Percentiles rank a stretch among this genome's conserved stretches.
Conservation (phyloP, 2,113 vertebrate genomes). For the Lampris incognitus region DNA sequence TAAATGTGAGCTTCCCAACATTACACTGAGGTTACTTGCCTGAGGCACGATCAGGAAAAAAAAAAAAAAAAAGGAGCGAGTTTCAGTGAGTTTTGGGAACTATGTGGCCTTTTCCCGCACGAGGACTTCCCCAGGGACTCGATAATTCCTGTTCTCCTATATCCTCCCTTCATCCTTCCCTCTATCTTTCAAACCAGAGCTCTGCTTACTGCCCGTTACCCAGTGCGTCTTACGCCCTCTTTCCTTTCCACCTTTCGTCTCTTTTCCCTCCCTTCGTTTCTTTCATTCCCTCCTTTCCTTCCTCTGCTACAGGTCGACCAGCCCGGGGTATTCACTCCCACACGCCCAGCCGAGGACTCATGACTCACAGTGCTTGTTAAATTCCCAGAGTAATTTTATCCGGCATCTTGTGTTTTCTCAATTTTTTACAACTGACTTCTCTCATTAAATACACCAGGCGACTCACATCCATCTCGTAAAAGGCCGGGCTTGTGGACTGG, state of each 20-base stretch:
- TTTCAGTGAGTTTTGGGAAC: slow-evolving; percentile 68
- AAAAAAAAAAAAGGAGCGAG: slow-evolving; percentile 10
- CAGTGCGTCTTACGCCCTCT: not conserved
- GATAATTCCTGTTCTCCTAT: slow-evolving; percentile 36
- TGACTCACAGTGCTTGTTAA: slow-evolving; percentile 44
- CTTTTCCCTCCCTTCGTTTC: slow-evolving; percentile 15
- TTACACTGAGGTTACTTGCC: slow-evolving; percentile 38
- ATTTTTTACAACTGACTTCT: slow-evolving; percentile 19
- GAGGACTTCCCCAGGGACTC: slow-evolving; percentile 54
- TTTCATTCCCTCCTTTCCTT: slow-evolving; percentile 4
- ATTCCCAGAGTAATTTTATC: slow-evolving; percentile 43
- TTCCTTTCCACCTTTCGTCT: not conserved
- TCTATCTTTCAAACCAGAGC: slow-evolving; percentile 18
- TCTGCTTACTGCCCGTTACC: slow-evolving; percentile 3
- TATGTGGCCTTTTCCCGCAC: slow-evolving; percentile 65
- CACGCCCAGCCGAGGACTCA: slow-evolving; percentile 24
- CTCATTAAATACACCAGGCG: slow-evolving; percentile 35
- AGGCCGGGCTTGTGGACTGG: not conserved
- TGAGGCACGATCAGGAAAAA: slow-evolving; percentile 59
- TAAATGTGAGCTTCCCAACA: slow-evolving; percentile 56
- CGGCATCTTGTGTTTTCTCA: slow-evolving; percentile 14
- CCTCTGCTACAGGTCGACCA: slow-evolving; percentile 8
- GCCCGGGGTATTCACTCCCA: slow-evolving; percentile 34
- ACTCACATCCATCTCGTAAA: slow-evolving; percentile 5
- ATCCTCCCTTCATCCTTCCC: slow-evolving; percentile 21